phyloP scores from a whole-genome alignment of 2,797 vertebrate genomes.

The Dipus sagitta region DNA sequence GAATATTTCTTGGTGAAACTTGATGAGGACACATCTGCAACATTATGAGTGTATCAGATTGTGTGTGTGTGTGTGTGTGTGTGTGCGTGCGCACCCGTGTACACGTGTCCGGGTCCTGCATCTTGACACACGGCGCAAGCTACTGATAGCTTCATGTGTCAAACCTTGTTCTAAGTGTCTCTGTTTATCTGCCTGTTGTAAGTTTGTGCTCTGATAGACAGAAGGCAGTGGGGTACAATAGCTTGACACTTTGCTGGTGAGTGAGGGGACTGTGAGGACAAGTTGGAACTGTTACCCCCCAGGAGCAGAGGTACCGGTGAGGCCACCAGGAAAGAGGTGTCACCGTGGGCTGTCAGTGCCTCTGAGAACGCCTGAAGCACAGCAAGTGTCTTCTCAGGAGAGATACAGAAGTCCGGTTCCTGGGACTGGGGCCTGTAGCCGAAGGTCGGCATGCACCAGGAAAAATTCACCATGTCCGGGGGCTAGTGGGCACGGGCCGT shows the following conservation, averaged over 20 bases:
- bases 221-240: not conserved
- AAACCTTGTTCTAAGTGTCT: not conserved
- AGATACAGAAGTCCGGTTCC: not conserved
- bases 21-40: conserved; percentile 31
- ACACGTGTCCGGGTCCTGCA: not conserved
- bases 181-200: not conserved
- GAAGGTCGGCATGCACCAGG: not conserved
- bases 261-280: not conserved
- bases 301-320: not conserved
- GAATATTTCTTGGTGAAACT: conserved; percentile 64
- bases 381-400: not conserved
- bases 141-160: not conserved
- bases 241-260: not conserved
- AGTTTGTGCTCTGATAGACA: not conserved
- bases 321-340: not conserved
- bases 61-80: no score
- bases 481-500: rapidly evolving
- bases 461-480: not conserved
- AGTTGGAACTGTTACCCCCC: not conserved
- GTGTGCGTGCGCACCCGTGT: no score
- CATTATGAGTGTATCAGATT: not conserved
- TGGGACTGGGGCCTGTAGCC: not conserved
- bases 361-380: not conserved
- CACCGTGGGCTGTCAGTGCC: not conserved
- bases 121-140: no score